phyloP scores from a whole-genome alignment of 2,113 vertebrate species.

The Hipposideros armiger region DNA sequence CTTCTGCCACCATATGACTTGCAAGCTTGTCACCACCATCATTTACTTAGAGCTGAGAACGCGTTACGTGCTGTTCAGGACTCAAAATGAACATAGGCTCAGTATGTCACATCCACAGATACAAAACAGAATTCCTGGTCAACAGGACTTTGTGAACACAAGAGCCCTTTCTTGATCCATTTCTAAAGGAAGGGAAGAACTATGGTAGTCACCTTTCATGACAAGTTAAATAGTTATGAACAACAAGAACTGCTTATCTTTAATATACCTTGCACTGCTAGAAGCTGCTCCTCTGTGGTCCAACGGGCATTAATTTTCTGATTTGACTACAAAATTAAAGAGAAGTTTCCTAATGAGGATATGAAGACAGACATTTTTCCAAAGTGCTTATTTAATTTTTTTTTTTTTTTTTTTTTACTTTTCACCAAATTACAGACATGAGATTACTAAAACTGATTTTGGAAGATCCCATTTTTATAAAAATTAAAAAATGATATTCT shows the following conservation, averaged over 20 bases:
- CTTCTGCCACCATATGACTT: not conserved
- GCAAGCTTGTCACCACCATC: not conserved
- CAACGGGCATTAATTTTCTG: constrained; percentile 99
- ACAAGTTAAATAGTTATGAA: constrained; percentile 73
- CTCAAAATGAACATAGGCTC: constrained; percentile 34
- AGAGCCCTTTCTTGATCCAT: constrained; percentile 60
- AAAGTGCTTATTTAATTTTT: constrained; percentile 75
- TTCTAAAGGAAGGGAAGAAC: constrained; percentile 62
- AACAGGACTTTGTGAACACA: constrained; percentile 24
- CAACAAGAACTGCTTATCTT: constrained; percentile 80
- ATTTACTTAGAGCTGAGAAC: constrained; percentile 24
- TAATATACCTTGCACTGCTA: constrained; percentile 98
- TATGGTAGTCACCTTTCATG: constrained; percentile 58
- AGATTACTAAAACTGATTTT: constrained; percentile 71
- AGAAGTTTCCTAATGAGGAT: constrained; percentile 88
- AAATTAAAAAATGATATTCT: constrained; percentile 33
- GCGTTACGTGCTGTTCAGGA: not conserved
- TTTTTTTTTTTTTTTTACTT: constrained; percentile 63
- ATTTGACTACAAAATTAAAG: constrained; percentile 92
- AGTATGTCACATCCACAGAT: constrained; percentile 5
- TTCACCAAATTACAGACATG: constrained; percentile 78
- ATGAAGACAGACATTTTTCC: constrained; percentile 84
- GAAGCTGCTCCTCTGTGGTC: constrained; percentile 99
- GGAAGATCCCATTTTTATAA: constrained; percentile 65
- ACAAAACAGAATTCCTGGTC: constrained; percentile 27